Percentiles rank a stretch among this genome's conserved stretches.
These are phyloP conservation scores for Ips typographus DNA, from an alignment of 1,140 invertebrate genomes.

Conservation along the genomic window DNA sequence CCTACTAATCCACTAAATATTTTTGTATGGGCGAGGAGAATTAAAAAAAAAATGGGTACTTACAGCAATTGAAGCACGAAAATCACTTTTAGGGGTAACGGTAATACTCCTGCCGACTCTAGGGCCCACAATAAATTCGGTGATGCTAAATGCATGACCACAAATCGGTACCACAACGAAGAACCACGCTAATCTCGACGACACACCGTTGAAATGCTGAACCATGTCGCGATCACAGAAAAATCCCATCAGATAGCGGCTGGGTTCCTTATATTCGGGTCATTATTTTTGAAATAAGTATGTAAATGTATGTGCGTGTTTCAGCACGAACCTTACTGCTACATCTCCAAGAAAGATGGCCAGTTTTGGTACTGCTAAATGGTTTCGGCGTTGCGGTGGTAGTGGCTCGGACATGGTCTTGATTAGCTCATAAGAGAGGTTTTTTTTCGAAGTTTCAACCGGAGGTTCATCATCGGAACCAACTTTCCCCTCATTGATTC, in stretches of 20 bases:
- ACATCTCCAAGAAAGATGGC: conserved; percentile 20
- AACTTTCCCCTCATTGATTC: conserved; percentile 9
- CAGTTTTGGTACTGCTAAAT: conserved; percentile 24
- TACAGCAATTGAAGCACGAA: conserved; percentile 16
- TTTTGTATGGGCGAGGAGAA: neutral
- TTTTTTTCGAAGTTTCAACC: conserved; percentile 13
- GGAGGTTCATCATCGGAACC: conserved; percentile 10
- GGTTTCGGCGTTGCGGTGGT: conserved; percentile 16
- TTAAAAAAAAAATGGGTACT: neutral
- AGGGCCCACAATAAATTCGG: conserved; percentile 26
- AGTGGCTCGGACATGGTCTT: conserved; percentile 19
- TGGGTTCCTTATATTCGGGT: conserved; percentile 31
- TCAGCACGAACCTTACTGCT: conserved; percentile 24
- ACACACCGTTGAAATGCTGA: conserved; percentile 15
- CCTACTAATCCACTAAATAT: too few relatives aligned
- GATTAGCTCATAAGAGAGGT: conserved; percentile 9
- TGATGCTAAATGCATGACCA: conserved; percentile 21
- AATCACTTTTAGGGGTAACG: conserved; percentile 15
- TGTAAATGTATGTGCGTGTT: conserved; percentile 24
- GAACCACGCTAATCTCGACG: neutral
- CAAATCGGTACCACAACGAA: neutral
- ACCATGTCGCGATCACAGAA: conserved; percentile 33
- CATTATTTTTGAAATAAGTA: conserved; percentile 28
- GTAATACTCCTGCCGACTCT: conserved; percentile 14
- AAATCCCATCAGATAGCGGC: conserved; percentile 23